phyloP scores from a whole-genome alignment of 2,888 invertebrate genomes.

The Crepidodera aurea region DNA sequence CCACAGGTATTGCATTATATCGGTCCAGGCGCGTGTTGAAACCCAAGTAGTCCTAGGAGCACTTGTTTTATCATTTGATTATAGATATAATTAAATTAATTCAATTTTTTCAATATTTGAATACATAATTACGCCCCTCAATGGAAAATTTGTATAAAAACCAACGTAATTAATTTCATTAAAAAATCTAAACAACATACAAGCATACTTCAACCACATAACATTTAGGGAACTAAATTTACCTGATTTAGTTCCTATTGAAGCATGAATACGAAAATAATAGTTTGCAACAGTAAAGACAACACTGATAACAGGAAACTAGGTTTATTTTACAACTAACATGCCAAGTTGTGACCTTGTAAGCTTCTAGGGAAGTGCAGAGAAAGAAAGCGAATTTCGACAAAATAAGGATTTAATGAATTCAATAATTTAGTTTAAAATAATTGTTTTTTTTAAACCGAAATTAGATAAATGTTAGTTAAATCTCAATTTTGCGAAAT shows the following conservation, averaged over 20 bases:
- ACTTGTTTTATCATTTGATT: too few species aligned
- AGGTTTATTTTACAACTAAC: slow-evolving; percentile 35
- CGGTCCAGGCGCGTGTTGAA: too few species aligned
- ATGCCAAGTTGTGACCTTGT: slow-evolving; percentile 28
- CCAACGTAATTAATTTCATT: background rate
- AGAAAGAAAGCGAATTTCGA: background rate
- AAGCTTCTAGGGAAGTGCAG: slow-evolving; percentile 24
- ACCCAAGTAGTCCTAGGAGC: too few species aligned
- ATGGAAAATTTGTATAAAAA: too few species aligned
- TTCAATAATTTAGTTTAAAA: background rate
- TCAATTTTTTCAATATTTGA: too few species aligned
- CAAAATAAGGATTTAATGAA: background rate
- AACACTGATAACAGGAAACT: slow-evolving; percentile 50
- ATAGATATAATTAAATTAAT: too few species aligned
- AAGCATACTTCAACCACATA: slow-evolving; percentile 35
- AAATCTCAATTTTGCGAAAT: background rate
- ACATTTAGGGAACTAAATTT: slow-evolving; percentile 59
- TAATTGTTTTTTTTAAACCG: too few species aligned
- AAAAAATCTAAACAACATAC: slow-evolving; percentile 21
- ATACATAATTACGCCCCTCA: too few species aligned
- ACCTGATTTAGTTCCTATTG: slow-evolving; percentile 63
- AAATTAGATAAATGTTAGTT: background rate
- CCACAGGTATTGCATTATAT: too few species aligned
- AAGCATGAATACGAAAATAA: slow-evolving; percentile 62
- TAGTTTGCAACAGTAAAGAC: slow-evolving; percentile 61